These are phyloP conservation scores for Collichthys lucidus DNA, from an alignment of 2,113 vertebrate genomes.

Conservation along the genomic window DNA sequence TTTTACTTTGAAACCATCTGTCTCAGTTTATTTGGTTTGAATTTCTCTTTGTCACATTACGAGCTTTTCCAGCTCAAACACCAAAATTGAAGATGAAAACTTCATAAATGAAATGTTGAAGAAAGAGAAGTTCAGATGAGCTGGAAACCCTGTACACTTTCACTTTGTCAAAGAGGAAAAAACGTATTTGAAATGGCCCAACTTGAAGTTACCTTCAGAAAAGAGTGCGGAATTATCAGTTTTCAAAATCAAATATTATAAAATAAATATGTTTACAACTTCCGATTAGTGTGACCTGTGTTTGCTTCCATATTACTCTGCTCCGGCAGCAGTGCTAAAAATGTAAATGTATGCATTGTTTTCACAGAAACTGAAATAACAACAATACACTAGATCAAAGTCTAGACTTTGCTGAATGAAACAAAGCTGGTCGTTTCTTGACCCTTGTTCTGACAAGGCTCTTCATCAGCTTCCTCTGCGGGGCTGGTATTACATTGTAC, in stretches of 20 bases:
- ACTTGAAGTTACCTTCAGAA: background rate
- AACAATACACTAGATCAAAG: background rate
- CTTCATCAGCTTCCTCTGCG: constrained; percentile 37
- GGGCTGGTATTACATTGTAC: constrained; percentile 41
- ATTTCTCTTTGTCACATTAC: background rate
- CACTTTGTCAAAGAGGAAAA: background rate
- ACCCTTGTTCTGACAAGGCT: constrained; percentile 37
- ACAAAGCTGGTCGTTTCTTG: constrained; percentile 30
- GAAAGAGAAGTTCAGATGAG: background rate
- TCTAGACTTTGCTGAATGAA: constrained; percentile 24
- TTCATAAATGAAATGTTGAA: background rate
- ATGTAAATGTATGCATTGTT: background rate
- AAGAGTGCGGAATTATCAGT: no score
- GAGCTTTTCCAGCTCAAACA: background rate
- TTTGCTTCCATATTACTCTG: background rate
- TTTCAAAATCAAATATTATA: no score
- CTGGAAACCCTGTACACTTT: background rate
- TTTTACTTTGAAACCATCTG: background rate
- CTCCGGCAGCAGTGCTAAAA: background rate
- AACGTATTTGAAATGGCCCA: background rate
- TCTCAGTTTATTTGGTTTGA: background rate
- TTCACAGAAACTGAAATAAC: background rate
- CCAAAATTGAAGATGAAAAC: background rate
- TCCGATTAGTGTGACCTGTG: background rate
- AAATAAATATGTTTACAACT: no score